phyloP scores from a whole-genome alignment of 2,113 vertebrate species.

The Hippocampus barbouri region DNA sequence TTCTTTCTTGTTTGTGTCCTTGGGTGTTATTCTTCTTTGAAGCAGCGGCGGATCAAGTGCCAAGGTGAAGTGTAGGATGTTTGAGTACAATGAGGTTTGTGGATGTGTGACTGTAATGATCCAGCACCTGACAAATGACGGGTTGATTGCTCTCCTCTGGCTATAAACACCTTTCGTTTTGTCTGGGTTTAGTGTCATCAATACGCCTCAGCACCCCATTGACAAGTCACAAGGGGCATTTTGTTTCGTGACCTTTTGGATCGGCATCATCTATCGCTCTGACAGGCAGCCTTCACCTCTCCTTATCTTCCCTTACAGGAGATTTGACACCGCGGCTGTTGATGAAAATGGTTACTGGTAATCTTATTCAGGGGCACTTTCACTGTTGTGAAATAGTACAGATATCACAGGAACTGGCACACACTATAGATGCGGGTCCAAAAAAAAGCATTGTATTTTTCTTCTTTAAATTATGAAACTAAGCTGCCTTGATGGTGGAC shows the following conservation, averaged over 20 bases:
- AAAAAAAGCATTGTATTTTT: not conserved
- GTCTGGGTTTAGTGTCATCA: not conserved
- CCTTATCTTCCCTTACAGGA: constrained; percentile 1
- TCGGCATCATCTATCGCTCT: constrained; percentile 1
- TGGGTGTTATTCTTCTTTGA: not conserved
- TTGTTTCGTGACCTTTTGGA: constrained; percentile 2
- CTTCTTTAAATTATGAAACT: too few relatives aligned
- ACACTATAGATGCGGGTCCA: not conserved
- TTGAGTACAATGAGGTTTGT: not conserved
- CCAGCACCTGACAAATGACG: not conserved
- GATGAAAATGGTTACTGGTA: not conserved
- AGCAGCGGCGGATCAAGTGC: not conserved
- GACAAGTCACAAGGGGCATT: not conserved
- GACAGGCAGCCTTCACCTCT: constrained; percentile 3
- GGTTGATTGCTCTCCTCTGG: not conserved
- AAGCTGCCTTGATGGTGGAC: too few relatives aligned
- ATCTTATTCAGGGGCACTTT: not conserved
- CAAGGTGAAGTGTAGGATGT: not conserved
- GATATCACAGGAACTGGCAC: not conserved
- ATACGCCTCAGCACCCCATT: not conserved
- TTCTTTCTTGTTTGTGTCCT: not conserved
- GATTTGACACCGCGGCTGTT: not conserved
- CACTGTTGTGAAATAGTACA: not conserved
- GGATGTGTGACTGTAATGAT: not conserved
- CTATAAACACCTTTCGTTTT: constrained; percentile 1